Evolutionary conservation across 2,888 invertebrate genomes (phyloP).

Genomic region (Vesta saturnalis): DNA sequence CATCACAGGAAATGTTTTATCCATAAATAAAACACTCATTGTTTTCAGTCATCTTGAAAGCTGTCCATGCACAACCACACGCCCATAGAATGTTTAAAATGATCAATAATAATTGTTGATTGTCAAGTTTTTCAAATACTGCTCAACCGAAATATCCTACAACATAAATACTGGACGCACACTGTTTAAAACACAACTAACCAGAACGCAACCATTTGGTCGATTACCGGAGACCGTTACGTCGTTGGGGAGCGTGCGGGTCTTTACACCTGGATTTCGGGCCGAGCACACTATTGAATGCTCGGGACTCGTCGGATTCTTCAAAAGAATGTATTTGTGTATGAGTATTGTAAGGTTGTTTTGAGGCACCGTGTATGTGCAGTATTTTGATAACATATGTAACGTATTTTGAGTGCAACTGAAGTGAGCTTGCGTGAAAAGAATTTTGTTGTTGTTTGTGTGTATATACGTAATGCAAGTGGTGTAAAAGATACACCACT

Average conservation of each 20-base stretch:
- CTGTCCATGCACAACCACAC: background rate
- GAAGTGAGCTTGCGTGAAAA: no score
- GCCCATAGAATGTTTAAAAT: no score
- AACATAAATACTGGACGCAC: background rate
- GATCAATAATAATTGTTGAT: no score
- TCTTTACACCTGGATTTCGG: background rate
- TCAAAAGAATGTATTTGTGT: background rate
- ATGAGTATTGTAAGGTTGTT: no score
- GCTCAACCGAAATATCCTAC: background rate
- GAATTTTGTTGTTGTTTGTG: no score
- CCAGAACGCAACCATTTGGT: background rate
- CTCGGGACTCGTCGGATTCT: background rate
- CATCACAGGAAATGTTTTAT: background rate
- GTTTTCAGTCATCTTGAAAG: slow-evolving; percentile 4
- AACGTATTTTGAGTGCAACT: no score
- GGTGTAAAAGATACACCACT: no score
- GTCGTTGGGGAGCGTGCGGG: background rate
- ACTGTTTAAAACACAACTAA: background rate
- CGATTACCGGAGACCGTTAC: background rate
- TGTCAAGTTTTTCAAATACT: background rate
- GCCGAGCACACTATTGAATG: background rate
- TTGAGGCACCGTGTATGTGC: no score
- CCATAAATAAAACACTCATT: background rate
- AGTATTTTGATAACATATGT: no score
- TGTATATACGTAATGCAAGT: no score